A percentile compares a stretch with the other conserved stretches of the same genome.
Evolutionary conservation across 2,888 invertebrate species (phyloP).

Genomic region (Acronicta leporina): DNA sequence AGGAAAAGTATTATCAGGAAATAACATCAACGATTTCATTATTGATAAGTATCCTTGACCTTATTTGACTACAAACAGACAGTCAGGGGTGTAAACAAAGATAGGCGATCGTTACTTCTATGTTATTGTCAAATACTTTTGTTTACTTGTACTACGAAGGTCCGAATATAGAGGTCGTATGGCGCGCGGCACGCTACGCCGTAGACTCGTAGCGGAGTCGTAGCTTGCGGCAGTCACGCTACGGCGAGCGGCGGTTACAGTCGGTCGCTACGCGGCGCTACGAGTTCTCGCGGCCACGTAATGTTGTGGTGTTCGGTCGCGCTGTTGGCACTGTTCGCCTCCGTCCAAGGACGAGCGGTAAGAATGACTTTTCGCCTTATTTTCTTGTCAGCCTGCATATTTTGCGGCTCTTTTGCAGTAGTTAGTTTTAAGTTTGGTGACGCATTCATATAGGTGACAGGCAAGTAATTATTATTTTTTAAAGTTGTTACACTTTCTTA

Average conservation of each 20-base stretch:
- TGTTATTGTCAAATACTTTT: slow-evolving; percentile 80
- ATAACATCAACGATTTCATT: slow-evolving; percentile 42
- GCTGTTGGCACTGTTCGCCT: slow-evolving; percentile 80
- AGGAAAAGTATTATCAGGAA: slow-evolving; percentile 28
- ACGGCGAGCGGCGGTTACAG: slow-evolving; percentile 72
- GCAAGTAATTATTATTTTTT: too few relatives aligned
- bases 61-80: slow-evolving; percentile 46
- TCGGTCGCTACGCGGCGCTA: slow-evolving; percentile 73
- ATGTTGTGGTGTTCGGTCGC: slow-evolving; percentile 80
- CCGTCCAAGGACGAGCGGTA: slow-evolving; percentile 87
- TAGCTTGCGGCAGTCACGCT: slow-evolving; percentile 85
- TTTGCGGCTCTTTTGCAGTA: slow-evolving; percentile 43
- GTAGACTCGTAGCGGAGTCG: slow-evolving; percentile 62
- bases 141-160: slow-evolving; percentile 78
- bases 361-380: slow-evolving; percentile 67
- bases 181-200: slow-evolving; percentile 51
- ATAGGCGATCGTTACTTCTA: slow-evolving; percentile 68
- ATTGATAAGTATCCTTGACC: slow-evolving; percentile 51
- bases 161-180: slow-evolving; percentile 61
- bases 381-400: slow-evolving; percentile 34
- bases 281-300: slow-evolving; percentile 71
- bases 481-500: not conserved
- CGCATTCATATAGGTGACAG: slow-evolving; percentile 30
- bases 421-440: slow-evolving; percentile 53
- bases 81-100: slow-evolving; percentile 52